Conservation (phyloP, 35 echinoderm and acorn worm species). For the Apostichopus parvimensis region DNA sequence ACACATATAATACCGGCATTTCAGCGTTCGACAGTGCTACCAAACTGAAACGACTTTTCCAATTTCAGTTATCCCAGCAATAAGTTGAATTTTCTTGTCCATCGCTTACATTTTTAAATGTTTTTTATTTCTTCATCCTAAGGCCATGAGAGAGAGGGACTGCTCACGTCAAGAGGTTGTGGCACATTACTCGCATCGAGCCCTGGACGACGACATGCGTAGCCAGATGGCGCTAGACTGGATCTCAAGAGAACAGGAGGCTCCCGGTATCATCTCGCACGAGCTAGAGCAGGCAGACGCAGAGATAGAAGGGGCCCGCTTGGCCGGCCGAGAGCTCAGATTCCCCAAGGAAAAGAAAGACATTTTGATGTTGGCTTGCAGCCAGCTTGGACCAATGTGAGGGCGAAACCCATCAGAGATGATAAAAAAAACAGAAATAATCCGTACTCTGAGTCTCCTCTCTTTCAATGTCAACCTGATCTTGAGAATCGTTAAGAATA, state of each 20-base stretch:
- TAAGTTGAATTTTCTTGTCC: too few relatives aligned
- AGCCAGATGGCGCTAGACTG: constrained; percentile 99
- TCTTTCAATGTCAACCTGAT: too few relatives aligned
- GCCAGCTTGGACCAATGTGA: constrained; percentile 94
- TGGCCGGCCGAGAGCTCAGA: constrained; percentile 87
- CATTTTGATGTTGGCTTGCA: constrained; percentile 97
- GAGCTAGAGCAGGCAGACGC: constrained; percentile 79
- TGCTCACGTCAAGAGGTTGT: constrained; percentile 88
- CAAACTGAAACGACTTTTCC: too few relatives aligned
- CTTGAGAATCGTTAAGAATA: too few relatives aligned
- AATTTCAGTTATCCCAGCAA: too few relatives aligned
- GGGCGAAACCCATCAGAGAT: neutral
- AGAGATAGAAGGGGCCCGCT: constrained; percentile 85
- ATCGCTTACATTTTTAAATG: too few relatives aligned
- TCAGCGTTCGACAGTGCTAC: too few relatives aligned
- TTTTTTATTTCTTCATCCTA: neutral
- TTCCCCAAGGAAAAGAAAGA: constrained; percentile 99
- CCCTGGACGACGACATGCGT: constrained; percentile 96
- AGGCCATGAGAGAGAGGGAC: constrained; percentile 94
- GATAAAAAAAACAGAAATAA: neutral
- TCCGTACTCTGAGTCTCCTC: too few relatives aligned
- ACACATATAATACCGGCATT: too few relatives aligned
- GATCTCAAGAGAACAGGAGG: constrained; percentile 97
- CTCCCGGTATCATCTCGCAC: constrained; percentile 69
- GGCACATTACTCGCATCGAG: constrained; percentile 86